Evolutionary conservation across 2,113 vertebrate species (phyloP).

Genomic region (Todiramphus saurophagus): DNA sequence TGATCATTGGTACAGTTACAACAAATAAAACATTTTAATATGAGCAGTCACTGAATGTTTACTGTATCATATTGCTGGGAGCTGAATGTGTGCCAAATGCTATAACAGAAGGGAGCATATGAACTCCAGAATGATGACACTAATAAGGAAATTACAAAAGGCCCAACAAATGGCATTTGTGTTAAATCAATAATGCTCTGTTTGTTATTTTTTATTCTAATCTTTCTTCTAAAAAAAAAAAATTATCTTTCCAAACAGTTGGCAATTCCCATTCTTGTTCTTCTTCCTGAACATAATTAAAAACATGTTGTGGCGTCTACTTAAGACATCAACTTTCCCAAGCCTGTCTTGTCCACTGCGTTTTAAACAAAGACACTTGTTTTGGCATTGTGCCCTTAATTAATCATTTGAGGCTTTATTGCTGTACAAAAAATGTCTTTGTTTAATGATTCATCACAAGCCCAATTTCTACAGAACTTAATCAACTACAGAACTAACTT

Average conservation of each 20-base stretch:
- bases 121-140: constrained; percentile 78
- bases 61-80: constrained; percentile 70
- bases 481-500: constrained; percentile 77
- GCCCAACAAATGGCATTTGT: constrained; percentile 82
- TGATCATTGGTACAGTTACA: constrained; percentile 59
- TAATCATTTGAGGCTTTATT: constrained; percentile 82
- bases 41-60: constrained; percentile 74
- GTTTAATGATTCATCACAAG: constrained; percentile 79
- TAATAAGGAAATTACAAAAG: constrained; percentile 84
- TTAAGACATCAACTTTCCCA: constrained; percentile 88
- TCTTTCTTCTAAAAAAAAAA: constrained; percentile 75
- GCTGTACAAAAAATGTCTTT: constrained; percentile 71
- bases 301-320: constrained; percentile 83
- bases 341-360: constrained; percentile 82
- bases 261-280: constrained; percentile 81
- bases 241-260: constrained; percentile 86
- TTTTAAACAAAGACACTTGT: constrained; percentile 84
- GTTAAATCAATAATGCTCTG: constrained; percentile 84
- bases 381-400: constrained; percentile 84
- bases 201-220: constrained; percentile 79
- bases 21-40: constrained; percentile 76
- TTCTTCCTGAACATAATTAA: constrained; percentile 85
- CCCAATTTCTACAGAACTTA: constrained; percentile 76
- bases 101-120: constrained; percentile 64
- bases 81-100: constrained; percentile 73